These are phyloP conservation scores for Emydura subglobosa DNA, from an alignment of 2,113 vertebrate genomes.

Conservation along the genomic window DNA sequence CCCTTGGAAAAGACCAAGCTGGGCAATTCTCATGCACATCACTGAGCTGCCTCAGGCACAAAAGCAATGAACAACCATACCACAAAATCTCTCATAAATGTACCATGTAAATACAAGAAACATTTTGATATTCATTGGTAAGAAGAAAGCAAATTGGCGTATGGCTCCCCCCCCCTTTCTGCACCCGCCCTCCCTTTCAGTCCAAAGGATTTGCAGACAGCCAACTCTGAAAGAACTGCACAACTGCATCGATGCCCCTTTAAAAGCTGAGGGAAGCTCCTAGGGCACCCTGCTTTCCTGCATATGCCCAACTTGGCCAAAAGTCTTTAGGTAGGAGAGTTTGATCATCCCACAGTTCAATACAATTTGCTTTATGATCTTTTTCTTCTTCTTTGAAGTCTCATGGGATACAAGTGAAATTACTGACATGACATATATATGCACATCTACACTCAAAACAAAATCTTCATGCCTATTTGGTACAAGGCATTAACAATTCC, in stretches of 20 bases:
- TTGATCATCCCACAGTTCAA: neutral
- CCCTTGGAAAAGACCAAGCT: constrained; percentile 1
- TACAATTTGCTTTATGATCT: neutral
- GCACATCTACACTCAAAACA: neutral
- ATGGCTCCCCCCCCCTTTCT: neutral
- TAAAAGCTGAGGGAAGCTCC: neutral
- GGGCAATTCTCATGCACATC: constrained; percentile 21
- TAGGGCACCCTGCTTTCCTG: neutral
- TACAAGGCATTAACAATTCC: accelerated
- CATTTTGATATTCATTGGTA: neutral
- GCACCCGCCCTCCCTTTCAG: neutral
- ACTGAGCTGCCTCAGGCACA: neutral
- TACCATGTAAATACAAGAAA: constrained; percentile 10
- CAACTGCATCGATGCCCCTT: neutral
- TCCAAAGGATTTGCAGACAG: neutral
- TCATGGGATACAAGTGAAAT: neutral
- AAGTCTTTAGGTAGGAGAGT: neutral
- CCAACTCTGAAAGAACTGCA: neutral
- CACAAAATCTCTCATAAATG: neutral
- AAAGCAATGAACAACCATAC: neutral
- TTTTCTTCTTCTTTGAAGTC: neutral
- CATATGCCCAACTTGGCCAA: neutral
- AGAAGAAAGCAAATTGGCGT: neutral
- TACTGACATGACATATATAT: neutral
- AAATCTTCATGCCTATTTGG: neutral